Conservation (phyloP, 2,888 invertebrate genomes). For the Archips xylosteana region DNA sequence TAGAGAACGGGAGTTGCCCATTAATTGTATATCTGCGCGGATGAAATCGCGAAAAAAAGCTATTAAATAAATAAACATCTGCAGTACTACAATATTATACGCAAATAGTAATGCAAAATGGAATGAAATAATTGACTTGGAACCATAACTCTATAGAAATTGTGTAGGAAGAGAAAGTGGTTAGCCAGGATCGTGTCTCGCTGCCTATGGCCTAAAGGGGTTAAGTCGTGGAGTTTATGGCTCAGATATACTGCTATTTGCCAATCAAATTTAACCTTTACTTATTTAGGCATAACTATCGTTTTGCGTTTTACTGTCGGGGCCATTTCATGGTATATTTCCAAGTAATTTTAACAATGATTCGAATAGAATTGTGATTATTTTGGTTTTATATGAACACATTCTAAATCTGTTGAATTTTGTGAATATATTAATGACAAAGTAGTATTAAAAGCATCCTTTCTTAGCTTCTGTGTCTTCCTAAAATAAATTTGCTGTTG, state of each 20-base stretch:
- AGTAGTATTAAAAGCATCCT: too few species aligned
- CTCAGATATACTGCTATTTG: conserved; percentile 4
- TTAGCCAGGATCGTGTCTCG: conserved; percentile 25
- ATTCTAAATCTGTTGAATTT: too few species aligned
- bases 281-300: not conserved
- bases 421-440: too few species aligned
- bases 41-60: too few species aligned
- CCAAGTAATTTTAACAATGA: not conserved
- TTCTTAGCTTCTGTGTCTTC: too few species aligned
- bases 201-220: conserved; percentile 24
- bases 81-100: too few species aligned
- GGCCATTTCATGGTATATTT: not conserved
- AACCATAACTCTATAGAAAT: not conserved
- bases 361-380: not conserved
- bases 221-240: conserved; percentile 26
- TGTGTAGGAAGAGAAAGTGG: conserved; percentile 34
- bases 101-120: not conserved
- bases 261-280: conserved; percentile 24
- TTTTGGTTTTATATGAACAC: too few species aligned
- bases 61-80: too few species aligned
- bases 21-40: too few species aligned
- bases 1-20: too few species aligned
- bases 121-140: not conserved
- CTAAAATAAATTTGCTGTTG: too few species aligned
- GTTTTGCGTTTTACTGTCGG: not conserved